Percentiles rank a stretch among this genome's conserved stretches.
These are phyloP conservation scores for Anastatus disparis DNA, from an alignment of 1,140 invertebrate genomes.

Conservation along the genomic window DNA sequence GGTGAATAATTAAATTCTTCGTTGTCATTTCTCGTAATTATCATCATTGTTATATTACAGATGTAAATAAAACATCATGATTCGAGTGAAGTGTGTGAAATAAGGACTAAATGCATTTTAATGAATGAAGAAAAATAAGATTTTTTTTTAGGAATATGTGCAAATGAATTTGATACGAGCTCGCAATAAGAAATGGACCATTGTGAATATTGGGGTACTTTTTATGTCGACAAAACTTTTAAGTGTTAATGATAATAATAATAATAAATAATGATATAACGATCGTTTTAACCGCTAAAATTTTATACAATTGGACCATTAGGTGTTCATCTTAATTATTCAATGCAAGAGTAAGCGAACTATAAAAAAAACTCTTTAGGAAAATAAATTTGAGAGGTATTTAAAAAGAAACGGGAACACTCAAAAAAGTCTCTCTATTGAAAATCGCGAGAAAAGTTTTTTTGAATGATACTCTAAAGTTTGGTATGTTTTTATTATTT, in stretches of 20 bases:
- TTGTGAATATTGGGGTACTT: constrained; percentile 6
- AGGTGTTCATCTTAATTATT: constrained; percentile 8
- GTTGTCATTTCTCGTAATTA: not conserved
- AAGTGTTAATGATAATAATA: constrained; percentile 23
- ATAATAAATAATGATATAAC: constrained; percentile 4
- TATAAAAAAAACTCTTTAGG: not conserved
- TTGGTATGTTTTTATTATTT: too few species aligned
- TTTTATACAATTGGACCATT: constrained; percentile 31
- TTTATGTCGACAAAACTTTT: constrained; percentile 23
- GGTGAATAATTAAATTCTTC: too few species aligned
- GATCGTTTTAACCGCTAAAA: constrained; percentile 7
- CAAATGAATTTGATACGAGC: too few species aligned
- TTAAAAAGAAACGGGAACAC: not conserved
- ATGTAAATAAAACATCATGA: constrained; percentile 29
- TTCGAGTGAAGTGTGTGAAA: not conserved
- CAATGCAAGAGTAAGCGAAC: not conserved
- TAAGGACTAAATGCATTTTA: constrained; percentile 8
- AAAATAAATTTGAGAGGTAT: not conserved
- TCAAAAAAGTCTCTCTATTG: not conserved
- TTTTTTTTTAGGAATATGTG: too few species aligned
- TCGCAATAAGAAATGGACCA: not conserved
- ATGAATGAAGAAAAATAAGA: too few species aligned
- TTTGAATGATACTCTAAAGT: too few species aligned
- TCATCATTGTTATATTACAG: constrained; percentile 9
- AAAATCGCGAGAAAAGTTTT: too few species aligned